Conservation (phyloP, 2,888 invertebrate species). For the Amiota communis region DNA sequence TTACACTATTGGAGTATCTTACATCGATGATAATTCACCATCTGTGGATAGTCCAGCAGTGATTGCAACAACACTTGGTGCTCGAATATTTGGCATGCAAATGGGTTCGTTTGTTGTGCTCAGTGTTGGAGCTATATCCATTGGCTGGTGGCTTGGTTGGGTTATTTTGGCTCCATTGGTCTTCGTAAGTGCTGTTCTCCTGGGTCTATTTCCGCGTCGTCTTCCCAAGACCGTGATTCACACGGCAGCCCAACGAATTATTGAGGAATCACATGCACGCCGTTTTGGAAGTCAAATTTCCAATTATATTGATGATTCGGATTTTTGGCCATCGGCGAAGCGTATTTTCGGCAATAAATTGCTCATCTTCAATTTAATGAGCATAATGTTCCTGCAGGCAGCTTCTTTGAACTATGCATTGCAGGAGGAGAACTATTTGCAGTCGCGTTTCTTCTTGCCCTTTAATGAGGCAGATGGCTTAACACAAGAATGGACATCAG, state of each 20-base stretch:
- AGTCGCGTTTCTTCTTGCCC: conserved; percentile 77
- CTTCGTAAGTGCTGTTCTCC: conserved; percentile 73
- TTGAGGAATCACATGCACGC: conserved; percentile 70
- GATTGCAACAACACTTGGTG: conserved; percentile 70
- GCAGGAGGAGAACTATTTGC: conserved; percentile 76
- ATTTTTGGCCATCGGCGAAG: conserved; percentile 74
- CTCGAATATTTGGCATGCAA: conserved; percentile 70
- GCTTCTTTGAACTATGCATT: conserved; percentile 76
- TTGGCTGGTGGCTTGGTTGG: conserved; percentile 76
- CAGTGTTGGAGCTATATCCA: conserved; percentile 56
- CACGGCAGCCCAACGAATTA: conserved; percentile 76
- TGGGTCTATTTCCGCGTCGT: conserved; percentile 76
- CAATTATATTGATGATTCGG: conserved; percentile 70
- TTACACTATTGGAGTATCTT: conserved; percentile 76
- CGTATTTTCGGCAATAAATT: conserved; percentile 76
- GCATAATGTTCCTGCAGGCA: conserved; percentile 74
- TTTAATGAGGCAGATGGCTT: conserved; percentile 74
- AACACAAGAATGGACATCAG: conserved; percentile 75
- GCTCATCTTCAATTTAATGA: conserved; percentile 75
- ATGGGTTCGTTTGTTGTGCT: conserved; percentile 70
- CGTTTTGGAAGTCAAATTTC: conserved; percentile 65
- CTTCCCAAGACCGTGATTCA: conserved; percentile 75
- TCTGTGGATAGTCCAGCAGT: conserved; percentile 74
- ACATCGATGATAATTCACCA: conserved; percentile 78
- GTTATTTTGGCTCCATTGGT: conserved; percentile 73